Percentiles rank a stretch among this genome's conserved stretches.
Evolutionary conservation across 2,113 vertebrate genomes (phyloP).

Genomic region (Herpailurus yagouaroundi): DNA sequence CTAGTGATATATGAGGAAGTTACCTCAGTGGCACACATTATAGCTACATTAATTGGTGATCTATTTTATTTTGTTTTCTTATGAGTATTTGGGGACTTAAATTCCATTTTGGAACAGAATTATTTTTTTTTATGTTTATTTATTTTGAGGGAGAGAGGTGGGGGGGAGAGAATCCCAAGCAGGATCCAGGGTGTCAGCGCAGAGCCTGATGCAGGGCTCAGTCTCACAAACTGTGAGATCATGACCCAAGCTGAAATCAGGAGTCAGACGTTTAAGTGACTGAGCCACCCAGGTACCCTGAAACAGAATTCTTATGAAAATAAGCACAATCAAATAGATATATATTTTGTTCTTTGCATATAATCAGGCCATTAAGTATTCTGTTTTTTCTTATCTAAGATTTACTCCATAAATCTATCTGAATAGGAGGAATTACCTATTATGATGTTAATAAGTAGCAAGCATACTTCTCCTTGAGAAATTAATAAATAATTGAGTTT

Average conservation of each 20-base stretch:
- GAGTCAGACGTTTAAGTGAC: too few relatives aligned
- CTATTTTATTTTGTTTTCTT: conserved; percentile 21
- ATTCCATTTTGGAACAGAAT: conserved; percentile 14
- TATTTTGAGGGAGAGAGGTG: too few relatives aligned
- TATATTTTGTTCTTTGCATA: not conserved
- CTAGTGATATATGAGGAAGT: not conserved
- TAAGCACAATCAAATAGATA: not conserved
- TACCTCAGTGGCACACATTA: not conserved
- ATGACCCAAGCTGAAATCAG: too few relatives aligned
- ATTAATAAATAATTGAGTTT: conserved; percentile 16
- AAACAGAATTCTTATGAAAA: conserved; percentile 41
- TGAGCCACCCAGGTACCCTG: not conserved
- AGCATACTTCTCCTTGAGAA: not conserved
- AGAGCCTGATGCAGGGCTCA: too few relatives aligned
- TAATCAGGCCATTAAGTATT: not conserved
- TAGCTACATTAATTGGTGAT: not conserved
- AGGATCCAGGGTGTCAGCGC: too few relatives aligned
- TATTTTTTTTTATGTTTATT: too few relatives aligned
- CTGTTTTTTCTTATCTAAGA: not conserved
- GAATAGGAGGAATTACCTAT: not conserved
- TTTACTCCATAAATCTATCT: not conserved
- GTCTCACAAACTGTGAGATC: too few relatives aligned
- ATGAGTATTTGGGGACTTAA: not conserved
- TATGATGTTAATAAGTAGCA: not conserved
- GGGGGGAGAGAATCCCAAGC: too few relatives aligned